These are phyloP conservation scores for Rhogogaster chlorosoma DNA, from an alignment of 2,888 invertebrate genomes.

Conservation along the genomic window DNA sequence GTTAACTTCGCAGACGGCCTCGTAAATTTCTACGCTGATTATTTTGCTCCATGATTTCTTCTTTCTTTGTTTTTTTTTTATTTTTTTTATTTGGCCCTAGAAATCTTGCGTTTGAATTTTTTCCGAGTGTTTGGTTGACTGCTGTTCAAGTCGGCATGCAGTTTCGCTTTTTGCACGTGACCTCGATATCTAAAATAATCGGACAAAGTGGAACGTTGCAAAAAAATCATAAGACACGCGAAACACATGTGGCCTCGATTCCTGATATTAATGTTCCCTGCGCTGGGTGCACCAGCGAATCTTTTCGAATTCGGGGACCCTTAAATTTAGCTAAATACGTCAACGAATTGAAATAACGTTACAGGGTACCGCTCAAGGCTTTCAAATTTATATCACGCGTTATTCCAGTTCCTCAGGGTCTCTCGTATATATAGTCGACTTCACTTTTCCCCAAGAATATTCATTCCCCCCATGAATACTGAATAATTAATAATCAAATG, in stretches of 20 bases:
- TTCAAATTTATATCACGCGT: background rate
- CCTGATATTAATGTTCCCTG: constrained; percentile 57
- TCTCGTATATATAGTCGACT: background rate
- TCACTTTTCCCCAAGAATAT: background rate
- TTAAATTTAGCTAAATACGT: constrained; percentile 40
- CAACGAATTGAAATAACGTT: constrained; percentile 3
- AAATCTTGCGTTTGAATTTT: background rate
- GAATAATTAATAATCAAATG: background rate
- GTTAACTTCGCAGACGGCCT: background rate
- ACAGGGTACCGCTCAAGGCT: background rate
- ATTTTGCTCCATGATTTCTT: background rate
- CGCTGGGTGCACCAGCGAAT: constrained; percentile 21
- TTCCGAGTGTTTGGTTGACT: background rate
- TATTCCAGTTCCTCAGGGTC: constrained; percentile 42
- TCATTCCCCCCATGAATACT: background rate
- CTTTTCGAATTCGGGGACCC: constrained; percentile 21
- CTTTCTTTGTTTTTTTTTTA: background rate
- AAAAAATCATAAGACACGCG: constrained; percentile 34
- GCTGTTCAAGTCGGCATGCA: background rate
- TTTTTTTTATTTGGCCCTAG: background rate
- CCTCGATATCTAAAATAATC: constrained; percentile 65
- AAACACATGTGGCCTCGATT: constrained; percentile 63
- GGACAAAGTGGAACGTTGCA: constrained; percentile 52
- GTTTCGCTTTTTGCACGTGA: constrained; percentile 52
- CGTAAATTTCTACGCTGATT: background rate